Percentiles rank a stretch among this genome's conserved stretches.
These are phyloP conservation scores for Stenichneumon culpator DNA, from an alignment of 2,888 invertebrate genomes.

Conservation along the genomic window DNA sequence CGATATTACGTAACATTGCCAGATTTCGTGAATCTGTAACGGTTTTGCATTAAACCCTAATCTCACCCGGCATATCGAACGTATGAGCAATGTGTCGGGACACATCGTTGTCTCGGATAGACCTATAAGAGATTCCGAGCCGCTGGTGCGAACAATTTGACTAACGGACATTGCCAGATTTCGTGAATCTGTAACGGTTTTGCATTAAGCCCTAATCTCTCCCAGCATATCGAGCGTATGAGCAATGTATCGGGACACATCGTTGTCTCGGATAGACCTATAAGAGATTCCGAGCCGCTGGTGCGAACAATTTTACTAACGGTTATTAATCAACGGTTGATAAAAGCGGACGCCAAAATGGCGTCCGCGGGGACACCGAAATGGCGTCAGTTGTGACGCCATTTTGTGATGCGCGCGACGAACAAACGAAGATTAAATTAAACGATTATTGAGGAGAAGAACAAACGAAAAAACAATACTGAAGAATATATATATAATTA, in stretches of 20 bases:
- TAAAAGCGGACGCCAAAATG: not conserved
- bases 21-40: constrained; percentile 18
- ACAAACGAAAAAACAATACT: constrained; percentile 56
- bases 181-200: constrained; percentile 27
- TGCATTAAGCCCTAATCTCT: constrained; percentile 13
- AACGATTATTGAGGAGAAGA: constrained; percentile 33
- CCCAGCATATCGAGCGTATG: constrained; percentile 26
- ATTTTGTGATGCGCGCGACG: constrained; percentile 29
- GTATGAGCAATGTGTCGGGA: constrained; percentile 36
- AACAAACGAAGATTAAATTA: constrained; percentile 24
- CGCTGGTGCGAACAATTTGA: constrained; percentile 48
- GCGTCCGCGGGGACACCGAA: constrained; percentile 6
- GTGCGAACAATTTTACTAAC: constrained; percentile 44
- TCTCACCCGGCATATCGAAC: constrained; percentile 13
- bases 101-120: constrained; percentile 30
- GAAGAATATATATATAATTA: constrained; percentile 66
- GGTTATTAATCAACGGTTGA: not conserved
- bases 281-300: constrained; percentile 54
- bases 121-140: constrained; percentile 56
- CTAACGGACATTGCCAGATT: constrained; percentile 22
- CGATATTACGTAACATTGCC: constrained; percentile 30
- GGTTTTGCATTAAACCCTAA: constrained; percentile 29
- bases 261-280: constrained; percentile 46
- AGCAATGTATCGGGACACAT: constrained; percentile 25
- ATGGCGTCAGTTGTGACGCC: constrained; percentile 29